Percentiles rank a stretch among this genome's conserved stretches.
These are phyloP conservation scores for Chondrilla cf. caribensis DNA, from an alignment of 37 sponge, comb jelly and placozoan species.

Conservation along the genomic window DNA sequence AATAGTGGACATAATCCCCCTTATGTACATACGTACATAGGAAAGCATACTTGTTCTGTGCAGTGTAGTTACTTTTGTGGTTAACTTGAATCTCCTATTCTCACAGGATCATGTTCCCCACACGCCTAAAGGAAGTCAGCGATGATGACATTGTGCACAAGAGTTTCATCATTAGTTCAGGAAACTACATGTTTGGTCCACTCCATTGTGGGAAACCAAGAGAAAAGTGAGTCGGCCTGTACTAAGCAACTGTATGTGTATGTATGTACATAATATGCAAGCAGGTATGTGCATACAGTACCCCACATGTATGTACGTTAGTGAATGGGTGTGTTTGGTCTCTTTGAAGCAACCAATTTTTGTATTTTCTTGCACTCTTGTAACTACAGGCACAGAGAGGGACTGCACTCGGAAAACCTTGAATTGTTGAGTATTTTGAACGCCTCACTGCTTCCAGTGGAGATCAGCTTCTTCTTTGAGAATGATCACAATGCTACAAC, in stretches of 20 bases:
- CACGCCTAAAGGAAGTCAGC: slow-evolving; percentile 53
- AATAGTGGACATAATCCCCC: too few species aligned
- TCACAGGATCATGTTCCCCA: slow-evolving; percentile 80
- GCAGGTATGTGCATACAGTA: background rate
- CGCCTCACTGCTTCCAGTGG: slow-evolving; percentile 53
- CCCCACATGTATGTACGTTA: too few species aligned
- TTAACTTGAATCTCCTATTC: too few species aligned
- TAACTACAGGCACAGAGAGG: slow-evolving; percentile 76
- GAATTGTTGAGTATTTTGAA: slow-evolving; percentile 85
- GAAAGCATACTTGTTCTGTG: too few species aligned
- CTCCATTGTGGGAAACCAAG: slow-evolving; percentile 83
- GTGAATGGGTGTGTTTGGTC: too few species aligned
- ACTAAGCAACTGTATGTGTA: background rate
- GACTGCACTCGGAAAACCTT: slow-evolving; percentile 91
- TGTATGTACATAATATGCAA: background rate
- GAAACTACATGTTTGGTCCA: slow-evolving; percentile 88
- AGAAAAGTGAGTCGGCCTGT: slow-evolving; percentile 53
- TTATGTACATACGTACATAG: too few species aligned
- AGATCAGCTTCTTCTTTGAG: slow-evolving; percentile 81
- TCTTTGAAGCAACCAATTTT: too few species aligned
- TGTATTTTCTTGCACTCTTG: too few species aligned
- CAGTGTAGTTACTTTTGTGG: too few species aligned
- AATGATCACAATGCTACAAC: slow-evolving; percentile 81
- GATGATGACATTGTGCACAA: slow-evolving; percentile 90
- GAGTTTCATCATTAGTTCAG: slow-evolving; percentile 66